A percentile compares a stretch with the other conserved stretches of the same genome.
Conservation (phyloP, 2,113 vertebrate genomes). For the Eidolon helvum region DNA sequence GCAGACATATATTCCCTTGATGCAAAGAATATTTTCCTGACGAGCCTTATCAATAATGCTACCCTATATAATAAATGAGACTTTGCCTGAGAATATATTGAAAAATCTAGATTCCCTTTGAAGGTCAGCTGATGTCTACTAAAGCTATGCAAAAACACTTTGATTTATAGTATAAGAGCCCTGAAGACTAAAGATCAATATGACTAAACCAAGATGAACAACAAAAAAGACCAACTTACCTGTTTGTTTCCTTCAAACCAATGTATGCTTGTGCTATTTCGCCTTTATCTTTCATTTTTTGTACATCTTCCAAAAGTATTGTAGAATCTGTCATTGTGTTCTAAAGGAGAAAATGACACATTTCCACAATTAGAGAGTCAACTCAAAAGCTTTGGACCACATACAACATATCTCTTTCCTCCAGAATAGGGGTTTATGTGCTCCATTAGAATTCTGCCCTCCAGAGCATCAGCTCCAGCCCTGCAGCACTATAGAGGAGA, state of each 20-base stretch:
- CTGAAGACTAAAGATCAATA: not conserved
- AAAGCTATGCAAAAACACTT: not conserved
- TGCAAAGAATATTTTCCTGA: not conserved
- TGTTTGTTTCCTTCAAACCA: conserved; percentile 98
- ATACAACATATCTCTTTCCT: not conserved
- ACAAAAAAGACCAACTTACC: conserved; percentile 79
- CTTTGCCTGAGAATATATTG: not conserved
- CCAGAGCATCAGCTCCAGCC: not conserved
- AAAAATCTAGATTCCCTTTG: not conserved
- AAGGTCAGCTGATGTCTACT: not conserved
- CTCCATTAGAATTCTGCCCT: not conserved
- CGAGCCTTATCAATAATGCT: not conserved
- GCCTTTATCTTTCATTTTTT: conserved; percentile 96
- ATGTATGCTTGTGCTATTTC: conserved; percentile 98
- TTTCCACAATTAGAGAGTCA: conserved; percentile 25
- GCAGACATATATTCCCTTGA: not conserved
- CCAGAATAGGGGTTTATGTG: not conserved
- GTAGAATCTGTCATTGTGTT: conserved; percentile 97
- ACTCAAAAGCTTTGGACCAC: not conserved
- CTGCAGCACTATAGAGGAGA: not conserved
- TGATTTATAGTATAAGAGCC: not conserved
- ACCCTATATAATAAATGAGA: not conserved
- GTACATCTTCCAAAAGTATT: conserved; percentile 92
- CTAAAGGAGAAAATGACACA: conserved; percentile 79
- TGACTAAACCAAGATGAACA: not conserved